Evolutionary conservation across 2,888 invertebrate genomes (phyloP).

Genomic region (Erebia palarica): DNA sequence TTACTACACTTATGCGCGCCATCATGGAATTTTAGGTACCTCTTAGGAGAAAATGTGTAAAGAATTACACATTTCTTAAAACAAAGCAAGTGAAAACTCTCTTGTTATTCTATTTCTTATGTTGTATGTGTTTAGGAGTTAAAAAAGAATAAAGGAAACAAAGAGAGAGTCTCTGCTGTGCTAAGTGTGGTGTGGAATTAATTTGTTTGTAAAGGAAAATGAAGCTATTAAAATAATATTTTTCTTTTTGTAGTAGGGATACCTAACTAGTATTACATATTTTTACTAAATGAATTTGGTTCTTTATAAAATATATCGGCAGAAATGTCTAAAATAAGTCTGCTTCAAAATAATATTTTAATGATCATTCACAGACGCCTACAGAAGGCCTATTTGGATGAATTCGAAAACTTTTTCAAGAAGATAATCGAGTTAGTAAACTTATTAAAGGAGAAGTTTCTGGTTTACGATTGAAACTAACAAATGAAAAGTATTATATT

Average conservation of each 20-base stretch:
- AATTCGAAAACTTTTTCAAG: background rate
- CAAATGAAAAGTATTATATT: background rate
- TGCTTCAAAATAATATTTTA: background rate
- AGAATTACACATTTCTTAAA: slow-evolving; percentile 24
- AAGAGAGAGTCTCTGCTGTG: slow-evolving; percentile 19
- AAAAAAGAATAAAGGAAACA: slow-evolving; percentile 24
- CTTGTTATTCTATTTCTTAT: slow-evolving; percentile 23
- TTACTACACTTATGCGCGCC: slow-evolving; percentile 14
- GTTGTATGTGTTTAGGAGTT: slow-evolving; percentile 21
- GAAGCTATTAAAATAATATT: too few relatives aligned
- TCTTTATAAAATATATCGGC: background rate
- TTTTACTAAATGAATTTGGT: too few relatives aligned
- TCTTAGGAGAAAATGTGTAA: slow-evolving; percentile 32
- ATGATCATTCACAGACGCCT: background rate
- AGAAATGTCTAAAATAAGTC: too few relatives aligned
- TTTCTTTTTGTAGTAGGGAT: too few relatives aligned
- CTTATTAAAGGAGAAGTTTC: background rate
- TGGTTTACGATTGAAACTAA: background rate
- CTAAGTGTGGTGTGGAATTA: slow-evolving; percentile 15
- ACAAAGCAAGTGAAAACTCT: slow-evolving; percentile 30
- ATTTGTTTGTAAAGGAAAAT: background rate
- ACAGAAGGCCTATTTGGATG: background rate
- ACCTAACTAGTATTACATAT: too few relatives aligned
- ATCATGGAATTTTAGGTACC: slow-evolving; percentile 22
- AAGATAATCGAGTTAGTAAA: slow-evolving; percentile 4